Base-by-base conservation (phyloP, 2,888 invertebrate genomes). In the Chirona hameri region DNA sequence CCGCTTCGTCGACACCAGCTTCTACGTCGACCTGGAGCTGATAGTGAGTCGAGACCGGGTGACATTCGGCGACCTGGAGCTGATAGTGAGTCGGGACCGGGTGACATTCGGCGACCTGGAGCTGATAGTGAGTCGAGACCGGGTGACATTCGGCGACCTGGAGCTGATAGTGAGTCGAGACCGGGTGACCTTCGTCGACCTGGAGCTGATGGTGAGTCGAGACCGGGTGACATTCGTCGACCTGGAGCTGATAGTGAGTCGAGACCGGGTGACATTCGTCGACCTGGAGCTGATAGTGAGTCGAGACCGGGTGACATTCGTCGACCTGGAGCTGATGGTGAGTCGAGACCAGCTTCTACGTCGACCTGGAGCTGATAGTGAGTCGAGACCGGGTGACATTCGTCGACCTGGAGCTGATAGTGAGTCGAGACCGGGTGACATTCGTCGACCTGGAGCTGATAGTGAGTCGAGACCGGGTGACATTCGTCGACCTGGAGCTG, bases 181-280 rank as follows among this genome's bases (percentile, higher is more conserved):
- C 97, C 0, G 95, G 97, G 87, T 97, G n/a, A n/a, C 96, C 88
- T 97, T 97, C 89, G 94, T 94, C 14, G 97, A 97, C 89, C 97
- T 97, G 89, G 96, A 97, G 87, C 89, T 97, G 82, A 94, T 95
- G 91, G 94, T 92, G 88, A 86, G 85, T 85, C 39, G 27, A 52
- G 39, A 39, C 39, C 4, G 39, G 39, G 39, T n/a, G n/a, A n/a
- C n/a, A n/a, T n/a, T n/a, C 89, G 94, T 94, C 14, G 97, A 97
- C 89, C 97, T 97, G 89, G 96, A 97, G 87, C 89, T 97, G 82
- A 94, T 95, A 91, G 94, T 92, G 88, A 86, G 85, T 85, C 39
- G 27, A 52, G 39, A 39, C 39, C 4, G 39, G 39, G 39, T n/a
- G n/a, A n/a, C n/a, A n/a, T n/a, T n/a, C 89, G 94, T 94, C 14